Conservation (phyloP, 2,797 vertebrate species). For the Chelon labrosus region DNA sequence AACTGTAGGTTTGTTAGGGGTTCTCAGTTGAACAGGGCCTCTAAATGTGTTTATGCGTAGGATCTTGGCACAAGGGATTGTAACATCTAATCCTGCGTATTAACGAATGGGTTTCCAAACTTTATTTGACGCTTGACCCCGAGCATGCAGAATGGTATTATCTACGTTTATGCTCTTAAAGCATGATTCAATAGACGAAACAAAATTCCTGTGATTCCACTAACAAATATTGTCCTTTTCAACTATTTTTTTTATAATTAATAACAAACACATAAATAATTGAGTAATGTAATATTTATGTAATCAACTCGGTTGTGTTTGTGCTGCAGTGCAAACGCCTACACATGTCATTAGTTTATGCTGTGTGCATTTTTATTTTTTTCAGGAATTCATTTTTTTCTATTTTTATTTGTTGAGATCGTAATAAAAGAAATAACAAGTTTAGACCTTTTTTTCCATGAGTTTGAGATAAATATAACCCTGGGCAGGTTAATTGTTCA, state of each 20-base stretch:
- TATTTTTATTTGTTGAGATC: constrained; percentile 64
- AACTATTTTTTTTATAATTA: constrained; percentile 63
- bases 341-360: constrained; percentile 59
- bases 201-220: constrained; percentile 47
- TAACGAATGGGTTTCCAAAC: background rate
- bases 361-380: constrained; percentile 56
- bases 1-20: too few species aligned
- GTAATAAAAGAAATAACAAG: constrained; percentile 61
- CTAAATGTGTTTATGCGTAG: too few species aligned
- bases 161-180: constrained; percentile 70
- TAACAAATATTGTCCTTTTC: constrained; percentile 68
- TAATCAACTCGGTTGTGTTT: constrained; percentile 70
- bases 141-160: constrained; percentile 51
- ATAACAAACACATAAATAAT: constrained; percentile 68
- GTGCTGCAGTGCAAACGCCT: constrained; percentile 36
- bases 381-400: constrained; percentile 58
- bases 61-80: too few species aligned
- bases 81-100: too few species aligned
- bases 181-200: constrained; percentile 46
- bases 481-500: constrained; percentile 56
- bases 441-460: constrained; percentile 47
- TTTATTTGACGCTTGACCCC: constrained; percentile 33
- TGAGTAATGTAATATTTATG: constrained; percentile 67
- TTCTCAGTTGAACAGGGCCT: too few species aligned
- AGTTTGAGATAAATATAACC: constrained; percentile 75